These are phyloP conservation scores for Silurus asotus DNA, from an alignment of 2,113 vertebrate genomes.

Conservation along the genomic window DNA sequence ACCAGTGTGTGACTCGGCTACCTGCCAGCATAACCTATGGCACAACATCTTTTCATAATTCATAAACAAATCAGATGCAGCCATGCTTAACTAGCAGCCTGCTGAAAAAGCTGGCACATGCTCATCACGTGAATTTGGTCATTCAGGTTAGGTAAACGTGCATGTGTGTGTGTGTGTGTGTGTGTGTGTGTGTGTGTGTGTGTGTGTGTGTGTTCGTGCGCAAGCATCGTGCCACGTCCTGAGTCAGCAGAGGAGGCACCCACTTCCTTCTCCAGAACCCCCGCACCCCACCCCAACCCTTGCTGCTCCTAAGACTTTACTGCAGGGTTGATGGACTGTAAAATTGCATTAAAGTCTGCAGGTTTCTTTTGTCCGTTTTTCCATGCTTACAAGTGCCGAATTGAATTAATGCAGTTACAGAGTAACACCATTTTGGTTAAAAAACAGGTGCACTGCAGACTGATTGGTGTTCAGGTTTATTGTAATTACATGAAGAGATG, in stretches of 20 bases:
- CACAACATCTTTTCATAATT: constrained; percentile 7
- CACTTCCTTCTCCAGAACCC: constrained; percentile 6
- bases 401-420: constrained; percentile 66
- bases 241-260: constrained; percentile 54
- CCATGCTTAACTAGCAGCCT: not conserved
- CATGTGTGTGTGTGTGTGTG: constrained; percentile 14
- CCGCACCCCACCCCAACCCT: constrained; percentile 46
- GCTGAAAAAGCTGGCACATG: constrained; percentile 10
- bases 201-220: not conserved
- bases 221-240: constrained; percentile 26
- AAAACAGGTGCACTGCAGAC: constrained; percentile 52
- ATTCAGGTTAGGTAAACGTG: not conserved
- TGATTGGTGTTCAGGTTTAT: constrained; percentile 30
- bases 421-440: constrained; percentile 57
- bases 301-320: constrained; percentile 58
- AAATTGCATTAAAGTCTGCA: constrained; percentile 77
- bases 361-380: constrained; percentile 68
- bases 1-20: not conserved
- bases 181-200: constrained; percentile 9
- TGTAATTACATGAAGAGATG: constrained; percentile 22
- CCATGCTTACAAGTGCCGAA: constrained; percentile 63
- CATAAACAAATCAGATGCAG: not conserved
- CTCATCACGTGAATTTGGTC: constrained; percentile 5
- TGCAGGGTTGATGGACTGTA: constrained; percentile 73
- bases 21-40: not conserved